phyloP scores from a whole-genome alignment of 2,888 invertebrate genomes.

The Tachina fera region DNA sequence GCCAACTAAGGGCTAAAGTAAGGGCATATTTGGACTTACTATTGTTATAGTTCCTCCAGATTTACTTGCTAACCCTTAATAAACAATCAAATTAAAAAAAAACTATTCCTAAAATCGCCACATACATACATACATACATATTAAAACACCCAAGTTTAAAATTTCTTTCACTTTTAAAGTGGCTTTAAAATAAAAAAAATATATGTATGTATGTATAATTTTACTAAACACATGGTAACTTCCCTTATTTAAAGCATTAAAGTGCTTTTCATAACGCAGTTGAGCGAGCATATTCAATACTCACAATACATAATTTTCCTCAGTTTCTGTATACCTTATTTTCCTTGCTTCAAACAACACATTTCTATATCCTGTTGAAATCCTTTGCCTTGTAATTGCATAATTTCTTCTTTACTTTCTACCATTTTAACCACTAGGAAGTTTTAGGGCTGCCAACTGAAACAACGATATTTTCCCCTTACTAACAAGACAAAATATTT shows the following conservation, averaged over 20 bases:
- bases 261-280: conserved; percentile 22
- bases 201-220: neutral
- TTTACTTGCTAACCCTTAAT: too few relatives aligned
- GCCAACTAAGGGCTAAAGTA: too few relatives aligned
- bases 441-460: neutral
- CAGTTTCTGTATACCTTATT: conserved; percentile 9
- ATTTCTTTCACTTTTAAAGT: too few relatives aligned
- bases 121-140: too few relatives aligned
- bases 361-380: conserved; percentile 39
- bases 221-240: neutral
- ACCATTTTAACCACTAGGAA: neutral
- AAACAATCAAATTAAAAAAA: too few relatives aligned
- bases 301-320: neutral
- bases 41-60: too few relatives aligned
- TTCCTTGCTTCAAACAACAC: conserved; percentile 15
- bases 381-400: conserved; percentile 25
- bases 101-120: too few relatives aligned
- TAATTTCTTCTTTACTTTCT: conserved; percentile 11
- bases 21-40: too few relatives aligned
- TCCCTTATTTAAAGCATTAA: neutral
- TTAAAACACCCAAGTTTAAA: too few relatives aligned
- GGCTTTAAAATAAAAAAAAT: too few relatives aligned
- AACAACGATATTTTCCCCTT: too few relatives aligned
- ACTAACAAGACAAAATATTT: too few relatives aligned
- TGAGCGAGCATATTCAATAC: neutral